phyloP scores from a whole-genome alignment of 2,113 vertebrate genomes.

The Rana temporaria region DNA sequence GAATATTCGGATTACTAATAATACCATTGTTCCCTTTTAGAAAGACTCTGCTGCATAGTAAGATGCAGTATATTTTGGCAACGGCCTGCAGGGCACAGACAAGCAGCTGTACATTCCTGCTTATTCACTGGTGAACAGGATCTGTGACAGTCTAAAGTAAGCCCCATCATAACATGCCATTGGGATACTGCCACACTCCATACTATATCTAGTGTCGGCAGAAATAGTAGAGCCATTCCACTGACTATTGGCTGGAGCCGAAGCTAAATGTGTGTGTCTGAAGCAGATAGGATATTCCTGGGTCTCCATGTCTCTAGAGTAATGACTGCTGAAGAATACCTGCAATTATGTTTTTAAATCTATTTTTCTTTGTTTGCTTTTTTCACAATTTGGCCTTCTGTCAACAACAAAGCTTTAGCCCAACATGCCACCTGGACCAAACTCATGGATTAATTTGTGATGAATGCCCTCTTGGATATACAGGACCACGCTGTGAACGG shows the following conservation, averaged over 20 bases:
- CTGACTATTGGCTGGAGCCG: slow-evolving; percentile 66
- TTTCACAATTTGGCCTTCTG: slow-evolving; percentile 65
- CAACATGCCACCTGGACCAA: slow-evolving; percentile 84
- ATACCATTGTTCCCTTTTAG: slow-evolving; percentile 56
- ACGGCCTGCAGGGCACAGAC: slow-evolving; percentile 60
- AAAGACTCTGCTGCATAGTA: slow-evolving; percentile 59
- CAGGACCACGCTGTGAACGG: slow-evolving; percentile 89
- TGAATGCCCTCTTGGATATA: slow-evolving; percentile 80
- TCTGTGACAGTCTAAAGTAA: slow-evolving; percentile 70
- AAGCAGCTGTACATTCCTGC: slow-evolving; percentile 74
- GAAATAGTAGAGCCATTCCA: slow-evolving; percentile 77
- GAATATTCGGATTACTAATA: background rate
- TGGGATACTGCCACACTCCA: slow-evolving; percentile 68
- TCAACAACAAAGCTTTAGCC: slow-evolving; percentile 86
- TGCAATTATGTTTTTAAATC: slow-evolving; percentile 63
- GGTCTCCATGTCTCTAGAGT: slow-evolving; percentile 60
- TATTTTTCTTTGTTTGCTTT: slow-evolving; percentile 66
- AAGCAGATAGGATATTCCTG: slow-evolving; percentile 60
- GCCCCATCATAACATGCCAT: slow-evolving; percentile 70
- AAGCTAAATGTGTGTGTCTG: slow-evolving; percentile 69
- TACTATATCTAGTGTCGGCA: slow-evolving; percentile 69
- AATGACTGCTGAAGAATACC: slow-evolving; percentile 53
- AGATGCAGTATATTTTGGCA: slow-evolving; percentile 57
- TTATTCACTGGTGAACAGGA: slow-evolving; percentile 64
- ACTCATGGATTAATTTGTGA: slow-evolving; percentile 85